Base-by-base conservation (phyloP, 2,888 invertebrate genomes). In the Sphaeridia pumilis region DNA sequence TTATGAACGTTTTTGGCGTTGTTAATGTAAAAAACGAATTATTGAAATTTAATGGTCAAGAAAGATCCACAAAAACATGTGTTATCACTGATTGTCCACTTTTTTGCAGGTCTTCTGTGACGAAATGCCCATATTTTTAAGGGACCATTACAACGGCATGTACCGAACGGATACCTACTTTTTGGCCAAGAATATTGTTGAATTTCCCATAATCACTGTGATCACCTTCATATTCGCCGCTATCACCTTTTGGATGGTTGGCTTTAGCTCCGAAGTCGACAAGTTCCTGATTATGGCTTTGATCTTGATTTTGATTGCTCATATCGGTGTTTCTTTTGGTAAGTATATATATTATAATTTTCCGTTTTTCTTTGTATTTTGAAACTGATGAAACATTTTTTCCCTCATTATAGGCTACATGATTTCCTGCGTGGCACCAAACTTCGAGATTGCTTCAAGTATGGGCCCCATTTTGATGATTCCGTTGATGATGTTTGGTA, bases 401-500 rank as follows among this genome's bases (percentile, higher is more conserved):
- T n/a, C n/a, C n/a, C n/a, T n/a, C n/a, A n/a, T n/a, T n/a, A n/a
- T 72, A 89, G 89, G 94, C 35, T 95, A 94, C 71, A 74, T 93
- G 63, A 83, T 93, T 68, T 93, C 94, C 0, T 88, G 90, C 63
- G 74, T 84, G 0, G 84, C 88, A 64, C 81, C 79, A 55, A 84
- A 82, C 56, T 80, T 87, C 3, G 84, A 86, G 43, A 84, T 92
- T 79, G 93, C 93, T 0, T 74, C 93, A 2, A 86, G 90, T 0
- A 78, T 95, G 48, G 88, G 89, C 0, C 92, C 94, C 1, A 87
- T 93, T 2, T 76, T 93, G 54, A 82, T 94, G 61, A 87, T 94
- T 54, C 94, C 95, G 0, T 85, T 94, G 70, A 76, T 95, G 72
- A 74, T 97, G 22, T 95, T 97, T 69, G 94, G 94, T 55, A 38